These are phyloP conservation scores for Montipora capitata DNA, from an alignment of 92 coral and sea anemone species.

Conservation along the genomic window DNA sequence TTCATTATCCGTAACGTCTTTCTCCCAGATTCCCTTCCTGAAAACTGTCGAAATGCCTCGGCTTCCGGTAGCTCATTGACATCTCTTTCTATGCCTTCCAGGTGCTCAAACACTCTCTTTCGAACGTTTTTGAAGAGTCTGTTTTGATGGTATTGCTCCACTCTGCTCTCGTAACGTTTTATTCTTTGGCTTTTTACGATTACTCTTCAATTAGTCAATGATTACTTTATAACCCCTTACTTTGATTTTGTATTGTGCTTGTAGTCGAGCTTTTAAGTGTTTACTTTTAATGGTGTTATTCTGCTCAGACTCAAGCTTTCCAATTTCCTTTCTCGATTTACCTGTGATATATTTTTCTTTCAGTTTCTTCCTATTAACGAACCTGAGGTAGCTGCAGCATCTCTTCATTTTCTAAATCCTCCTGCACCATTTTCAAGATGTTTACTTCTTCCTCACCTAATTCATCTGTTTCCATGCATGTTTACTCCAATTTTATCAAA, in stretches of 20 bases:
- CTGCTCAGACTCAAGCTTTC: too few relatives aligned
- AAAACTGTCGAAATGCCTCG: not conserved
- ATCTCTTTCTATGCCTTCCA: not conserved
- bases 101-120: not conserved
- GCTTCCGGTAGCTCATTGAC: not conserved
- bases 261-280: too few relatives aligned
- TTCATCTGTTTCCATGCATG: too few relatives aligned
- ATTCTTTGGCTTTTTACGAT: conserved; percentile 13
- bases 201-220: conserved; percentile 41
- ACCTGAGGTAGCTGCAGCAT: too few relatives aligned
- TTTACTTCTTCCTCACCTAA: too few relatives aligned
- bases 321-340: too few relatives aligned
- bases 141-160: conserved; percentile 14
- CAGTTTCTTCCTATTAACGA: too few relatives aligned
- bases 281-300: too few relatives aligned
- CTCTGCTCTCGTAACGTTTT: conserved; percentile 34
- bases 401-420: too few relatives aligned
- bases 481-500: too few relatives aligned
- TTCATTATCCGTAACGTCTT: not conserved
- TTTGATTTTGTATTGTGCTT: conserved; percentile 31
- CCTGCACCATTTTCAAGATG: too few relatives aligned
- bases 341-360: too few relatives aligned
- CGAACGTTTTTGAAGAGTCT: conserved; percentile 30
- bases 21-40: not conserved
- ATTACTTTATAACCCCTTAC: conserved; percentile 24